Conservation (phyloP, 2,113 vertebrate genomes). For the Struthidea cinerea region DNA sequence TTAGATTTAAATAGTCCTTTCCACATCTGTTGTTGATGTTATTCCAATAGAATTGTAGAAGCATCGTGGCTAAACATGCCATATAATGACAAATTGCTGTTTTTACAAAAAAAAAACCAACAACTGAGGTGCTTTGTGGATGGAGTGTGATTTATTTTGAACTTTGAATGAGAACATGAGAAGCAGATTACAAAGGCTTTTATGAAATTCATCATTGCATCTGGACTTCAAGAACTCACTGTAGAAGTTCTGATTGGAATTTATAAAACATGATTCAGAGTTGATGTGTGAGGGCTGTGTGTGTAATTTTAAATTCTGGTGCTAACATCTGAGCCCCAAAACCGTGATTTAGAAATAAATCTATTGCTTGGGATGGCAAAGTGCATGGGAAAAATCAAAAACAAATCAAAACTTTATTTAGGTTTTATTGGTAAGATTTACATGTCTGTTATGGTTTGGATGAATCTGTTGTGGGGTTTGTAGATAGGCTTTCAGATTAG, state of each 20-base stretch:
- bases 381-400: neutral
- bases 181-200: slow-evolving; percentile 20
- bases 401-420: slow-evolving; percentile 28
- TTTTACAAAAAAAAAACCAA: neutral
- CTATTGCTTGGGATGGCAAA: neutral
- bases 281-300: neutral
- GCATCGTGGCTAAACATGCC: neutral
- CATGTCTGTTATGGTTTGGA: neutral
- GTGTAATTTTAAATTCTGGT: slow-evolving; percentile 16
- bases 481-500: neutral
- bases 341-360: neutral
- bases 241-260: neutral
- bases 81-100: neutral
- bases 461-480: neutral
- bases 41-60: neutral
- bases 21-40: neutral
- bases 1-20: neutral
- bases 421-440: neutral
- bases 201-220: slow-evolving; percentile 26
- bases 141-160: neutral
- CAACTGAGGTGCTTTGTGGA: neutral
- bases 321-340: neutral
- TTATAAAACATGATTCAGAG: slow-evolving; percentile 6
- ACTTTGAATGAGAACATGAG: neutral
- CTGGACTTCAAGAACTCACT: slow-evolving; percentile 19